phyloP scores from a whole-genome alignment of 1,140 invertebrate genomes.

The Plodia interpunctella region DNA sequence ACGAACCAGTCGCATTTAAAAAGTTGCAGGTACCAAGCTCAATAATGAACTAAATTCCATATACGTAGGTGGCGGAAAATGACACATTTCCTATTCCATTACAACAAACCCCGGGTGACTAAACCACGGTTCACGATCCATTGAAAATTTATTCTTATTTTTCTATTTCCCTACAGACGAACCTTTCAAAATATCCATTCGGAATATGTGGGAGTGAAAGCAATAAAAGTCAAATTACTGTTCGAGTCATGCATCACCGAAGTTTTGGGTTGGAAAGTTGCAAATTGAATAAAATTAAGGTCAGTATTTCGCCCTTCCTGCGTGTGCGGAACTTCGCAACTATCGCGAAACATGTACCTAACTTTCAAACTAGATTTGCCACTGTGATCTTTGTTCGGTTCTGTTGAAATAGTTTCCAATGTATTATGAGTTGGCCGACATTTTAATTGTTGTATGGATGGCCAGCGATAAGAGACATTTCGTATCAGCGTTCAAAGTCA shows the following conservation, averaged over 20 bases:
- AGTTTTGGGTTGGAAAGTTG: slow-evolving; percentile 67
- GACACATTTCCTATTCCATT: slow-evolving; percentile 11
- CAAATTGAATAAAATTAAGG: slow-evolving; percentile 72
- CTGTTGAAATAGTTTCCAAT: background rate
- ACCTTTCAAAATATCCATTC: slow-evolving; percentile 46
- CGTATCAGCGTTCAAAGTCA: too few species aligned
- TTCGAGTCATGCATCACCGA: slow-evolving; percentile 64
- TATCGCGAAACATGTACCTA: slow-evolving; percentile 21
- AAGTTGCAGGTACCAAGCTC: background rate
- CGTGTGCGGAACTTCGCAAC: slow-evolving; percentile 22
- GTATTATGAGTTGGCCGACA: background rate
- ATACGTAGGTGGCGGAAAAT: background rate
- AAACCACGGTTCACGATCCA: slow-evolving; percentile 14
- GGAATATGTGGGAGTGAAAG: slow-evolving; percentile 51
- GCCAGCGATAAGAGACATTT: background rate
- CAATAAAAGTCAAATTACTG: slow-evolving; percentile 71
- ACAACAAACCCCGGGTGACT: slow-evolving; percentile 15
- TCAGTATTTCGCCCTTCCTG: slow-evolving; percentile 24
- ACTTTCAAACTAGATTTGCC: slow-evolving; percentile 21
- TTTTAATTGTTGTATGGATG: background rate
- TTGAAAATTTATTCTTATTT: slow-evolving; percentile 30
- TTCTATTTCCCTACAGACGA: slow-evolving; percentile 31
- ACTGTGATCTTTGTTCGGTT: background rate
- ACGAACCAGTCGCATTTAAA: background rate
- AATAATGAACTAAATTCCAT: background rate